phyloP scores from a whole-genome alignment of 2,888 invertebrate species.

The Yponomeuta plumbellus region DNA sequence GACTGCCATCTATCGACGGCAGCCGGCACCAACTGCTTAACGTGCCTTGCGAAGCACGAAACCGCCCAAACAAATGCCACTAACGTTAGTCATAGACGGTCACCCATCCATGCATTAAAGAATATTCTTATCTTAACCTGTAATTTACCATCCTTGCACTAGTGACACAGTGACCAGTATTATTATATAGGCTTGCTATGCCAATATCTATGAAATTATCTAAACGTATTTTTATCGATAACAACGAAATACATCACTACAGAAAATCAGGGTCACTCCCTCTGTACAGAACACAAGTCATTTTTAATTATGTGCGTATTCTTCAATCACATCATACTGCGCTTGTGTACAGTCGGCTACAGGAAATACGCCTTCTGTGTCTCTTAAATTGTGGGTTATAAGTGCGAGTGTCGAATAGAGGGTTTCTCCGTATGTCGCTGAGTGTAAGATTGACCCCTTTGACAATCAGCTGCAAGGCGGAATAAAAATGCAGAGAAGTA shows the following conservation, averaged over 20 bases:
- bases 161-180: not conserved
- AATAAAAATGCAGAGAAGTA: not conserved
- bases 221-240: constrained; percentile 13
- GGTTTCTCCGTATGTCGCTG: too few species aligned
- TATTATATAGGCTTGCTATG: not conserved
- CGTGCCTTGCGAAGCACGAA: too few species aligned
- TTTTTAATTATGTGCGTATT: constrained; percentile 65
- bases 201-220: not conserved
- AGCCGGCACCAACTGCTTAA: too few species aligned
- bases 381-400: too few species aligned
- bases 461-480: constrained; percentile 43
- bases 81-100: too few species aligned
- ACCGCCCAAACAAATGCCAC: too few species aligned
- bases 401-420: too few species aligned
- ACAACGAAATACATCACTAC: constrained; percentile 43
- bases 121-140: too few species aligned
- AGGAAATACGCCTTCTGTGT: too few species aligned
- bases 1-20: too few species aligned
- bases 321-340: constrained; percentile 58
- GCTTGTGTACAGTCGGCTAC: not conserved
- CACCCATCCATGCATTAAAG: too few species aligned
- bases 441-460: constrained; percentile 29
- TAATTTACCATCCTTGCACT: too few species aligned
- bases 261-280: constrained; percentile 64
- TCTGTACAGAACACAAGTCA: constrained; percentile 25